These are phyloP conservation scores for Drosophila orena DNA, from an alignment of 1,140 invertebrate genomes.

Conservation along the genomic window DNA sequence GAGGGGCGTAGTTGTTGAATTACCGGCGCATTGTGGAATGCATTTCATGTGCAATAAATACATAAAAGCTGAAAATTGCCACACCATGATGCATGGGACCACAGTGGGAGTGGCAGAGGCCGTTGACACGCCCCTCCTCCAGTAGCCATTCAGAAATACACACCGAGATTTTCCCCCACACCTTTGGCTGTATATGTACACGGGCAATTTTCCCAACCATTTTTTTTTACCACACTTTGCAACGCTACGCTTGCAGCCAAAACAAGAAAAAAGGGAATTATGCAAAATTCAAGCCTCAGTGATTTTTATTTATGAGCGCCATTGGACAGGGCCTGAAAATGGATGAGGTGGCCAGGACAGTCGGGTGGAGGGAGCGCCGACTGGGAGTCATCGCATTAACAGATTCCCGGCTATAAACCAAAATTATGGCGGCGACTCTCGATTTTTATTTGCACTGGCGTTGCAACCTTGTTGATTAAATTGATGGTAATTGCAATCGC, in stretches of 20 bases:
- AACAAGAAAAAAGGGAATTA: conserved; percentile 44
- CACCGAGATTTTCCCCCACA: conserved; percentile 16
- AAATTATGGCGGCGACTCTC: conserved; percentile 65
- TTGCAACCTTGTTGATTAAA: conserved; percentile 74
- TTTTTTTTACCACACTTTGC: conserved; percentile 30
- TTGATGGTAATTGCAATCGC: conserved; percentile 69
- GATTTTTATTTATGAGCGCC: conserved; percentile 78
- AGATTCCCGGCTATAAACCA: conserved; percentile 74
- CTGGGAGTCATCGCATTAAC: conserved; percentile 72
- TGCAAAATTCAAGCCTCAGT: conserved; percentile 79
- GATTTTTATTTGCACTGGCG: conserved; percentile 65
- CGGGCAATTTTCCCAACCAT: conserved; percentile 58
- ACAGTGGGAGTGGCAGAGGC: conserved; percentile 6
- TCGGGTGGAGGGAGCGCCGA: conserved; percentile 12
- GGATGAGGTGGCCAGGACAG: neutral
- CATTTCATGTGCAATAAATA: conserved; percentile 65
- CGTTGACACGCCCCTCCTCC: conserved; percentile 33
- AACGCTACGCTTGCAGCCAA: conserved; percentile 32
- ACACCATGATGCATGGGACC: conserved; percentile 32
- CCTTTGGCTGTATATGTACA: conserved; percentile 24
- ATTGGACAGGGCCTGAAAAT: conserved; percentile 29
- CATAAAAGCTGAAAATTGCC: conserved; percentile 49
- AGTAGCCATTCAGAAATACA: neutral
- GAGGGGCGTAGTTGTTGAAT: conserved; percentile 24
- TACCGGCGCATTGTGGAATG: conserved; percentile 55